These are phyloP conservation scores for Xestoiulus laeticollis DNA, from an alignment of 2,888 invertebrate genomes.

Conservation along the genomic window DNA sequence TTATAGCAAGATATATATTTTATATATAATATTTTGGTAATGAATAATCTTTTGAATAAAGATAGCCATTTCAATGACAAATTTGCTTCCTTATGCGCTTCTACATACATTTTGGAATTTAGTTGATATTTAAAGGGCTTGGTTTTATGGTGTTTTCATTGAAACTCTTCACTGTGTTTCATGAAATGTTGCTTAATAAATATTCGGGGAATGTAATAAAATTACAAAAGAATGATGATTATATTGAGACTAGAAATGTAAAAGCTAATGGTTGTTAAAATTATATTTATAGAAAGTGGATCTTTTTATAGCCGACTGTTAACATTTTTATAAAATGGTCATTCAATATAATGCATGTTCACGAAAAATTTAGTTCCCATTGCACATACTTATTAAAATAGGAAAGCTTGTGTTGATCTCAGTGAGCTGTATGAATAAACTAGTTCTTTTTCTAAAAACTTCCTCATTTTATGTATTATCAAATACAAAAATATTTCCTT, in stretches of 20 bases:
- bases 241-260: background rate
- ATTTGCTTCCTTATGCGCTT: background rate
- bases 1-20: no score
- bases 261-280: background rate
- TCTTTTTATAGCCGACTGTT: background rate
- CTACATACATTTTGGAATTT: background rate
- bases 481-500: background rate
- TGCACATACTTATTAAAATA: background rate
- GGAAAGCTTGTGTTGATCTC: background rate
- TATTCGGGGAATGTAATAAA: background rate
- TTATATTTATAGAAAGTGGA: background rate
- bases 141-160: background rate
- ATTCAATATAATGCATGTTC: background rate
- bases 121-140: background rate
- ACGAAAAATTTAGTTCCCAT: background rate
- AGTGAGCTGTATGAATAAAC: background rate
- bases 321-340: background rate
- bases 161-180: background rate
- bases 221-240: background rate
- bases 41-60: no score
- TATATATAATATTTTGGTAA: no score
- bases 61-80: background rate
- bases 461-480: background rate
- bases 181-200: background rate
- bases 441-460: background rate